These are phyloP conservation scores for Synchiropus splendidus DNA, from an alignment of 2,113 vertebrate genomes.

Conservation along the genomic window DNA sequence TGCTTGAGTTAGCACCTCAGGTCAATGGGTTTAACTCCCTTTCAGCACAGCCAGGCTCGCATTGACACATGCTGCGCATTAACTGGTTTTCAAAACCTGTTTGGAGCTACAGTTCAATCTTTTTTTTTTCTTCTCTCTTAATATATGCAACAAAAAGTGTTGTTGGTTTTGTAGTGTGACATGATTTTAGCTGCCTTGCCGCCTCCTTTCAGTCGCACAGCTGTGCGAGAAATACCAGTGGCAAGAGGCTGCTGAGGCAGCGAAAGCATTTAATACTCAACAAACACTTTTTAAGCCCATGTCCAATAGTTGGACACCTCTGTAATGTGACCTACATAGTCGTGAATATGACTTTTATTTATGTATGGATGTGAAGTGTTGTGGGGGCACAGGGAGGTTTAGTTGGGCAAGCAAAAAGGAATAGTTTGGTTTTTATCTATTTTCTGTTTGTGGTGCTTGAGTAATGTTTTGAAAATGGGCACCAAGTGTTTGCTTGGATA, in stretches of 20 bases:
- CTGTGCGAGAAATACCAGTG: conserved; percentile 98
- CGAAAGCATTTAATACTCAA: conserved; percentile 96
- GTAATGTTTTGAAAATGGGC: no score
- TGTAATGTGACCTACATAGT: conserved; percentile 97
- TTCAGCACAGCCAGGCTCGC: conserved; percentile 23
- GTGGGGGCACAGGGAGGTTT: no score
- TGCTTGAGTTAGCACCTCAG: conserved; percentile 59
- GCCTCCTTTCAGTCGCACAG: conserved; percentile 91
- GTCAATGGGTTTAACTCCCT: conserved; percentile 56
- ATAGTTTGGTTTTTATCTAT: conserved; percentile 56
- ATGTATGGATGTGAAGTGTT: no score
- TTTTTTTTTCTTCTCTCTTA: conserved; percentile 31
- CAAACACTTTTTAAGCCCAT: conserved; percentile 96
- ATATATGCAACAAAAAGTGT: conserved; percentile 30
- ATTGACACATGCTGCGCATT: conserved; percentile 21
- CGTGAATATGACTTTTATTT: neutral
- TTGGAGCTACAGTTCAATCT: conserved; percentile 23
- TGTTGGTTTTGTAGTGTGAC: conserved; percentile 64
- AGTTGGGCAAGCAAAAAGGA: conserved; percentile 73
- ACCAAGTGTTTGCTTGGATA: no score
- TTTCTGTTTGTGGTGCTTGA: conserved; percentile 28
- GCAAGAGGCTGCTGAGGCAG: conserved; percentile 94
- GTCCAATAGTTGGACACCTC: conserved; percentile 88
- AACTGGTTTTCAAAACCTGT: conserved; percentile 13
- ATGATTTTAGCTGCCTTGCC: conserved; percentile 82